These are phyloP conservation scores for Drosophila obscura DNA, from an alignment of 1,140 invertebrate genomes.

Conservation along the genomic window DNA sequence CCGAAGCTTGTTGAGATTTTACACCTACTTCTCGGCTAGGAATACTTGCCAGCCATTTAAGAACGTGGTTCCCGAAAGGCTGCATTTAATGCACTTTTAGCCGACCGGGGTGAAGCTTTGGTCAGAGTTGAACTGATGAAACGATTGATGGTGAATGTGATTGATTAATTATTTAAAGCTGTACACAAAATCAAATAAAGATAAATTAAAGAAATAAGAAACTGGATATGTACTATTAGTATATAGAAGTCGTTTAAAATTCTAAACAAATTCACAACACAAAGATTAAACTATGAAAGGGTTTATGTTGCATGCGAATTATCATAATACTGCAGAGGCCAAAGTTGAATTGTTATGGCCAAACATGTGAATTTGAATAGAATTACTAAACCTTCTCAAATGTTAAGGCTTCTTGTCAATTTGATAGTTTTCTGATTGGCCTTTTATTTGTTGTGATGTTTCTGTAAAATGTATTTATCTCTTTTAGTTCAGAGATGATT, in stretches of 20 bases:
- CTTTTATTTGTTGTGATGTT: constrained; percentile 17
- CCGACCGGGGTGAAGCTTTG: neutral
- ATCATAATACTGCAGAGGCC: no score
- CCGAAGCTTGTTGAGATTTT: constrained; percentile 35
- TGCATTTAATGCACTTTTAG: constrained; percentile 41
- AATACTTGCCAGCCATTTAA: constrained; percentile 47
- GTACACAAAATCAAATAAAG: no score
- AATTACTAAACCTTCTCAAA: no score
- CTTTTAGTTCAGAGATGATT: constrained; percentile 17
- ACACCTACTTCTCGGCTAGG: constrained; percentile 12
- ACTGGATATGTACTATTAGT: no score
- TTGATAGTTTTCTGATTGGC: constrained; percentile 37
- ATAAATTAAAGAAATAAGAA: no score
- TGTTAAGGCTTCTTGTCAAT: no score
- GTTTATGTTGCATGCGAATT: no score
- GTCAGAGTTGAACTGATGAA: neutral
- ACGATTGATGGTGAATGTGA: constrained; percentile 30
- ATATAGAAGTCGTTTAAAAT: no score
- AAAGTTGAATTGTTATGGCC: no score
- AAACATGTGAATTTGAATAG: no score
- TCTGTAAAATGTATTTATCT: neutral
- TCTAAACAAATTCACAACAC: no score
- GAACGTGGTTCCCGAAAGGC: constrained; percentile 5
- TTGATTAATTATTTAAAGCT: constrained; percentile 6
- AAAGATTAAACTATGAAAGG: no score